Evolutionary conservation across 2,113 vertebrate genomes (phyloP).

Genomic region (Illadopsis cleaveri): DNA sequence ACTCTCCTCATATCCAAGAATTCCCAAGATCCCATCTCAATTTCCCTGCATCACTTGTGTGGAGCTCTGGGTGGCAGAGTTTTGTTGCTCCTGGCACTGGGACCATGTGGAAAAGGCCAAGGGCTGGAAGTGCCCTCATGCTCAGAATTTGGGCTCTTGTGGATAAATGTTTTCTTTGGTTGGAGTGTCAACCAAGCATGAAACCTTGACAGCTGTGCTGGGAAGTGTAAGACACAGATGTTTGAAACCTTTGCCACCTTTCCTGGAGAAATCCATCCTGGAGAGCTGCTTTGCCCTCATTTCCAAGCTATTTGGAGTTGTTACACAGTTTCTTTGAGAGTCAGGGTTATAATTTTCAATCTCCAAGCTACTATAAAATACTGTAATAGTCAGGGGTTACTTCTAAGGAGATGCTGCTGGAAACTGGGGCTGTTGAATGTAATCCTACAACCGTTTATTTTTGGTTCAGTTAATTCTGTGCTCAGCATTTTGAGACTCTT

Average conservation of each 20-base stretch:
- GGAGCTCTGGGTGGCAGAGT: neutral
- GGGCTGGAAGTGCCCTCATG: rapidly evolving
- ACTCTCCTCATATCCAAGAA: neutral
- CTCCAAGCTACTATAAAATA: neutral
- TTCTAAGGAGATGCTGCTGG: neutral
- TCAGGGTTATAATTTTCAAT: neutral
- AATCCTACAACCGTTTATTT: neutral
- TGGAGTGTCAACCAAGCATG: neutral
- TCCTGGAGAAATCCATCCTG: neutral
- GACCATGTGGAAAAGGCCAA: rapidly evolving
- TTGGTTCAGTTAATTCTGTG: neutral
- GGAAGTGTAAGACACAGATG: rapidly evolving
- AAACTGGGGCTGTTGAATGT: neutral
- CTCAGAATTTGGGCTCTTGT: neutral
- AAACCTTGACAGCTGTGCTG: neutral
- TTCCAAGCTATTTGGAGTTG: neutral
- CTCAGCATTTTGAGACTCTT: neutral
- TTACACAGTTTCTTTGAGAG: neutral
- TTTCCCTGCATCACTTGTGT: neutral
- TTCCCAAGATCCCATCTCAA: neutral
- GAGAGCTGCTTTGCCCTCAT: neutral
- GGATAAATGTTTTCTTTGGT: neutral
- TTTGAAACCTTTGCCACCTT: neutral
- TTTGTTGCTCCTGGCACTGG: rapidly evolving
- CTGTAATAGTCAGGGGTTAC: neutral